These are phyloP conservation scores for Drosophila pseudoananassae DNA, from an alignment of 1,140 invertebrate genomes.

Conservation along the genomic window DNA sequence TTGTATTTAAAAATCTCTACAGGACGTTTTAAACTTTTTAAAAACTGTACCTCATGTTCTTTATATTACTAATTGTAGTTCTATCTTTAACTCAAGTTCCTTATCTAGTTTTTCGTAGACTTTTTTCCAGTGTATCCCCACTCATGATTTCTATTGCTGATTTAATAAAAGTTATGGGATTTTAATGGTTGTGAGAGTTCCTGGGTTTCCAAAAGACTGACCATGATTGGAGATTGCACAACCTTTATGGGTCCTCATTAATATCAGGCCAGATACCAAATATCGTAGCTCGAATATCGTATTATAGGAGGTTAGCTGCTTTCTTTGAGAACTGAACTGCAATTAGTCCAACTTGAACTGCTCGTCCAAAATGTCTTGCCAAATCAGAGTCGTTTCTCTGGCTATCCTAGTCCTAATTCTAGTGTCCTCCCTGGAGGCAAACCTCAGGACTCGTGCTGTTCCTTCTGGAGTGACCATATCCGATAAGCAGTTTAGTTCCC, in stretches of 20 bases:
- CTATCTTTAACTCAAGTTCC: too few species aligned
- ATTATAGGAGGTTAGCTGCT: constrained; percentile 36
- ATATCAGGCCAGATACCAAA: constrained; percentile 52
- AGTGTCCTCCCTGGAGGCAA: constrained; percentile 32
- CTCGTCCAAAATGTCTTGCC: constrained; percentile 53
- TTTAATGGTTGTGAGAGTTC: constrained; percentile 41
- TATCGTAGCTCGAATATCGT: constrained; percentile 41
- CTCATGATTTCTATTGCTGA: constrained; percentile 33
- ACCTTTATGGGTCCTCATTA: constrained; percentile 55
- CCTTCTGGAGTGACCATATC: background rate
- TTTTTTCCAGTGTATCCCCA: constrained; percentile 6
- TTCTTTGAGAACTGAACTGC: constrained; percentile 1
- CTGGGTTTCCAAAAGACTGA: constrained; percentile 36
- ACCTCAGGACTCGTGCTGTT: constrained; percentile 16
- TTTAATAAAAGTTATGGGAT: constrained; percentile 57
- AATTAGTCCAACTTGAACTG: constrained; percentile 59
- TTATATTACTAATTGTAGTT: too few species aligned
- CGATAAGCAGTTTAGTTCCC: constrained; percentile 13
- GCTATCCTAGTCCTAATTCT: constrained; percentile 23
- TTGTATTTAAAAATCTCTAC: too few species aligned
- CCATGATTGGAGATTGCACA: constrained; percentile 50
- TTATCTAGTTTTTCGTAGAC: too few species aligned
- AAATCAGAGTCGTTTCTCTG: constrained; percentile 24
- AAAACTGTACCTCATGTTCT: too few species aligned
- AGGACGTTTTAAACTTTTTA: too few species aligned